These are phyloP conservation scores for Spialia ferax DNA, from an alignment of 2,888 invertebrate genomes.

Conservation along the genomic window DNA sequence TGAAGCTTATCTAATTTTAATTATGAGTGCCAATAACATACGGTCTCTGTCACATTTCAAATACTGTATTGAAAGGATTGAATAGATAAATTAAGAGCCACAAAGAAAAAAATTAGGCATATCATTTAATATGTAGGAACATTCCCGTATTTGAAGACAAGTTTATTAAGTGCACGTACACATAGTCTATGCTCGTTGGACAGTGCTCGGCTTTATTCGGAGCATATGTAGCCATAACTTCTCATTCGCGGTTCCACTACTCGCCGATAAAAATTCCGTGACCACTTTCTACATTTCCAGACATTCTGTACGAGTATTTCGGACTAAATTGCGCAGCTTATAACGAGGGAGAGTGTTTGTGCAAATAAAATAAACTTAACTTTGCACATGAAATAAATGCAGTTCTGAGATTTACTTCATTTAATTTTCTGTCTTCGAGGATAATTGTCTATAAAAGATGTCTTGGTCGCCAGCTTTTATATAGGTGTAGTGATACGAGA, in stretches of 20 bases:
- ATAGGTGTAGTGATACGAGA: no score
- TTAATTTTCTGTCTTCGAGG: no score
- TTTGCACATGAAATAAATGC: conserved; percentile 21
- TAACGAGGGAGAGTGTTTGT: conserved; percentile 7
- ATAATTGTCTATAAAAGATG: neutral
- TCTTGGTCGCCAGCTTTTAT: no score
- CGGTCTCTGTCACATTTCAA: no score
- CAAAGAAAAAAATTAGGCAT: neutral
- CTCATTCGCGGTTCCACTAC: conserved; percentile 36
- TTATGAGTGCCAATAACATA: no score
- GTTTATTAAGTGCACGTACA: neutral
- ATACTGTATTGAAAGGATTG: no score
- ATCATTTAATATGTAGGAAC: neutral
- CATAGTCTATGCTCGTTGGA: neutral
- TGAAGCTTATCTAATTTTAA: no score
- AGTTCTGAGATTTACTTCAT: neutral
- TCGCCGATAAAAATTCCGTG: conserved; percentile 34
- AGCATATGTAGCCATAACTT: conserved; percentile 36
- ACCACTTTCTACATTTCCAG: conserved; percentile 38
- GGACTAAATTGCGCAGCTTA: conserved; percentile 4
- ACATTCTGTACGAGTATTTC: conserved; percentile 19
- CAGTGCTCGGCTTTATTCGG: conserved; percentile 25
- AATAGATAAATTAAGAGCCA: neutral
- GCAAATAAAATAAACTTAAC: neutral
- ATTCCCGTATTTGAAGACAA: neutral